Percentiles rank a stretch among this genome's conserved stretches.
phyloP scores from a whole-genome alignment of 2,888 invertebrate species.

The Drosophila vallismaia region DNA sequence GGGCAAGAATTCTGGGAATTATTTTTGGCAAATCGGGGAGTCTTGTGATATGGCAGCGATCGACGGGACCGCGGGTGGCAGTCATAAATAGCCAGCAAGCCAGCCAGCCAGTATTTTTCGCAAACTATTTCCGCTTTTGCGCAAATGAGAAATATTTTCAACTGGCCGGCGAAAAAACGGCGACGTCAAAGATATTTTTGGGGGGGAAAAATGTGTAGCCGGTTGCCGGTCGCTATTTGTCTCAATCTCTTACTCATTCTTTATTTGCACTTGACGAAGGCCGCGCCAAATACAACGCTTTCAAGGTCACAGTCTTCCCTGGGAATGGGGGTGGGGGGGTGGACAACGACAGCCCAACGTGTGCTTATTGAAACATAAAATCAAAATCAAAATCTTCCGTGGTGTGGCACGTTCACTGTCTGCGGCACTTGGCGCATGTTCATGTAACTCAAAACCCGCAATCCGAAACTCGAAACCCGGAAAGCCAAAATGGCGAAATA shows the following conservation, averaged over 20 bases:
- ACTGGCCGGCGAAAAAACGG: conserved; percentile 48
- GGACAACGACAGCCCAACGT: conserved; percentile 37
- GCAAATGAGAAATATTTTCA: conserved; percentile 44
- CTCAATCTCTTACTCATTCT: conserved; percentile 1
- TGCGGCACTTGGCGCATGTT: conserved; percentile 61
- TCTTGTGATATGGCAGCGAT: neutral
- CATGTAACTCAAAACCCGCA: conserved; percentile 76
- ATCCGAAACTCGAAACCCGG: conserved; percentile 71
- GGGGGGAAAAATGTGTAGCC: conserved; percentile 44
- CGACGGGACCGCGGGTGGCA: neutral
- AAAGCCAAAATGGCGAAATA: conserved; percentile 71
- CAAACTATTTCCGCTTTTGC: conserved; percentile 76
- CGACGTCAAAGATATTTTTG: conserved; percentile 17
- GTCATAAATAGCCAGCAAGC: conserved; percentile 25
- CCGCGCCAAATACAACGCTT: conserved; percentile 19
- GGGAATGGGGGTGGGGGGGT: neutral
- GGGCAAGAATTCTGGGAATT: conserved; percentile 41
- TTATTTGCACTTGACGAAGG: conserved; percentile 40
- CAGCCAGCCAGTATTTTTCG: conserved; percentile 30
- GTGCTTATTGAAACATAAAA: conserved; percentile 50
- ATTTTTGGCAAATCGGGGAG: conserved; percentile 35
- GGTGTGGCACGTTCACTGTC: conserved; percentile 56
- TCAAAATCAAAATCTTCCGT: conserved; percentile 37
- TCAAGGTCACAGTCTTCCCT: conserved; percentile 62
- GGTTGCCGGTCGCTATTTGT: conserved; percentile 50